Percentiles rank a stretch among this genome's conserved stretches.
These are phyloP conservation scores for Metopia argyrocephala DNA, from an alignment of 2,888 invertebrate species.

Conservation along the genomic window DNA sequence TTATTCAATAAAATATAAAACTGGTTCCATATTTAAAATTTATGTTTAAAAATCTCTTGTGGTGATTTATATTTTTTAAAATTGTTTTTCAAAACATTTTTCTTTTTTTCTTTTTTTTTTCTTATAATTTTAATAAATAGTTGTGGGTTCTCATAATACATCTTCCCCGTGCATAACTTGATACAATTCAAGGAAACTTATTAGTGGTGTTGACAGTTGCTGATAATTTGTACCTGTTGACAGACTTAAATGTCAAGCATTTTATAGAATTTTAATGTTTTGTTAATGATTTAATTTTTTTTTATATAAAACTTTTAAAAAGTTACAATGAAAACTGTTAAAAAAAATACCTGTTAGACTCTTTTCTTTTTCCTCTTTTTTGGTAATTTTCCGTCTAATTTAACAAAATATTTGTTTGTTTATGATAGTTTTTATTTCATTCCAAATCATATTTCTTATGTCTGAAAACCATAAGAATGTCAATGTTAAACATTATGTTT, in stretches of 20 bases:
- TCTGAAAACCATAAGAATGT: neutral
- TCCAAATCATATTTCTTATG: neutral
- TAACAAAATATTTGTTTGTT: slow-evolving; percentile 10
- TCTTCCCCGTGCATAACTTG: too few relatives aligned
- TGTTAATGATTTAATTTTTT: neutral
- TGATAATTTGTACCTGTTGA: slow-evolving; percentile 64
- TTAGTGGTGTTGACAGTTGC: slow-evolving; percentile 30
- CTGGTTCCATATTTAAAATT: slow-evolving; percentile 59
- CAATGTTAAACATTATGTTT: neutral
- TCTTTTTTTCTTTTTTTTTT: too few relatives aligned
- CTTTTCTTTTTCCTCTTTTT: too few relatives aligned
- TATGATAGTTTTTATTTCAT: neutral
- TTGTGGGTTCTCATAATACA: neutral
- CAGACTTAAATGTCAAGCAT: slow-evolving; percentile 16
- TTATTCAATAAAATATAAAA: slow-evolving; percentile 18
- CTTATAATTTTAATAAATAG: too few relatives aligned
- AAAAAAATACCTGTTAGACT: slow-evolving; percentile 55
- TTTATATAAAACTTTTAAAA: too few relatives aligned
- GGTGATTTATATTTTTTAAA: slow-evolving; percentile 61
- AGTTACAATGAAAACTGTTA: too few relatives aligned
- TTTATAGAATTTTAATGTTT: slow-evolving; percentile 24
- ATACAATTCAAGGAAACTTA: too few relatives aligned
- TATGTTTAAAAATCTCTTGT: slow-evolving; percentile 60
- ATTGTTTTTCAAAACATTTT: slow-evolving; percentile 46
- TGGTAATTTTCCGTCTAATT: too few relatives aligned